A percentile compares a stretch with the other conserved stretches of the same genome.
These are phyloP conservation scores for Erebia palarica DNA, from an alignment of 2,888 invertebrate species.

Conservation along the genomic window DNA sequence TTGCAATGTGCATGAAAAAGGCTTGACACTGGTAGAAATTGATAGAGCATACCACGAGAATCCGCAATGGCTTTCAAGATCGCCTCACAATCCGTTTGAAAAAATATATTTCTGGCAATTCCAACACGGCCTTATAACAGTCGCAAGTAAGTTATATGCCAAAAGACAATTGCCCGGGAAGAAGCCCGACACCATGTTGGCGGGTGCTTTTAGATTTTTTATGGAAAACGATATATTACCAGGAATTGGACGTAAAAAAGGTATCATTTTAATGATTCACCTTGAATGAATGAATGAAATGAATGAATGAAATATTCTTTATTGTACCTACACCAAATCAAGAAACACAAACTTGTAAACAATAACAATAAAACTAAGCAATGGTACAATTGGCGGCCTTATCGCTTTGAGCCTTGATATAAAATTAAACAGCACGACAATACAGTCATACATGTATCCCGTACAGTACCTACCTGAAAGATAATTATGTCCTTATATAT, in stretches of 20 bases:
- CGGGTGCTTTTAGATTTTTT: conserved; percentile 78
- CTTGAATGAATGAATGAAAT: no score
- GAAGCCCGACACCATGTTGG: conserved; percentile 73
- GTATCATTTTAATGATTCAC: conserved; percentile 47
- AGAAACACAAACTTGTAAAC: no score
- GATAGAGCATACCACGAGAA: conserved; percentile 76
- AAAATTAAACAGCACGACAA: no score
- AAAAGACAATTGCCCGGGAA: conserved; percentile 58
- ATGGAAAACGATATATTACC: conserved; percentile 76
- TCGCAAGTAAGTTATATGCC: conserved; percentile 74
- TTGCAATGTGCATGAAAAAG: conserved; percentile 74
- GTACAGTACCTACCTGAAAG: no score
- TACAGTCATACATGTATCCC: no score
- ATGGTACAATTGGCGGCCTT: no score
- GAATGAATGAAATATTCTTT: no score
- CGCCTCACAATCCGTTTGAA: conserved; percentile 81
- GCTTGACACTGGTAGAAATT: conserved; percentile 75
- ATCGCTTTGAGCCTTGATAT: no score
- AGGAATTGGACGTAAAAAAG: conserved; percentile 63
- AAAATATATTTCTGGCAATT: conserved; percentile 85
- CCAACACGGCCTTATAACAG: conserved; percentile 78
- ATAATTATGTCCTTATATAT: no score
- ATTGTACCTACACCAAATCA: no score
- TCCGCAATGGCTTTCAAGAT: conserved; percentile 69
- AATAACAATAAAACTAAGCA: no score